Percentiles rank a stretch among this genome's conserved stretches.
Evolutionary conservation across 2,113 vertebrate species (phyloP).

Genomic region (Panthera tigris): DNA sequence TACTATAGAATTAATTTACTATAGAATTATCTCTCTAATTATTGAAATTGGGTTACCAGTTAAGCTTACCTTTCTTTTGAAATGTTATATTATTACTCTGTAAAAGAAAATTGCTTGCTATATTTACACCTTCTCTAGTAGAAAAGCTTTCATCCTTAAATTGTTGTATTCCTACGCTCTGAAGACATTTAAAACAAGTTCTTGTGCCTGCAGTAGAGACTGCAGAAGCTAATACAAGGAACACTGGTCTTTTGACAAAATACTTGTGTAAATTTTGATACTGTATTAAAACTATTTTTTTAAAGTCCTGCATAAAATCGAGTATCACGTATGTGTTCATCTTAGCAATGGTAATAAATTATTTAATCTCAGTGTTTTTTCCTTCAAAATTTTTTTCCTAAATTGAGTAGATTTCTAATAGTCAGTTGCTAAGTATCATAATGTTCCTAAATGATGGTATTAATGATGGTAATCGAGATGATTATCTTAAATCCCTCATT

Average conservation of each 20-base stretch:
- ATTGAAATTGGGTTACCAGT: constrained; percentile 65
- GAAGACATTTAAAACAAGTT: constrained; percentile 77
- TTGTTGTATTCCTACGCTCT: constrained; percentile 87
- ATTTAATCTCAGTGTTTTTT: constrained; percentile 82
- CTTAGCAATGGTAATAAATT: constrained; percentile 89
- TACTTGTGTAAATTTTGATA: constrained; percentile 91
- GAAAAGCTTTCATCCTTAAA: constrained; percentile 75
- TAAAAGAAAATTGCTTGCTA: constrained; percentile 50
- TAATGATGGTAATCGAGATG: background rate
- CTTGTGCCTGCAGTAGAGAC: constrained; percentile 79
- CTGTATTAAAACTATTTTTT: constrained; percentile 93
- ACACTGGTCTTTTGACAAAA: constrained; percentile 87
- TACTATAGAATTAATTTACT: constrained; percentile 77
- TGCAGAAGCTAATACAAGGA: constrained; percentile 82
- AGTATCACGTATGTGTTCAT: constrained; percentile 88
- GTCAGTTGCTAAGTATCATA: background rate
- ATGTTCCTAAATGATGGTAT: background rate
- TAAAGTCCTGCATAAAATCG: constrained; percentile 88
- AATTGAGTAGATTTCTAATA: background rate
- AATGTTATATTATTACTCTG: constrained; percentile 47
- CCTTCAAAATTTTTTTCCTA: constrained; percentile 51
- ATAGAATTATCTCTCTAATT: constrained; percentile 75
- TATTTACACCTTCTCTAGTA: constrained; percentile 67
- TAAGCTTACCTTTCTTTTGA: constrained; percentile 54
- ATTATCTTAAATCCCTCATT: background rate